Evolutionary conservation across 1,140 invertebrate genomes (phyloP).

Genomic region (Batillaria attramentaria): DNA sequence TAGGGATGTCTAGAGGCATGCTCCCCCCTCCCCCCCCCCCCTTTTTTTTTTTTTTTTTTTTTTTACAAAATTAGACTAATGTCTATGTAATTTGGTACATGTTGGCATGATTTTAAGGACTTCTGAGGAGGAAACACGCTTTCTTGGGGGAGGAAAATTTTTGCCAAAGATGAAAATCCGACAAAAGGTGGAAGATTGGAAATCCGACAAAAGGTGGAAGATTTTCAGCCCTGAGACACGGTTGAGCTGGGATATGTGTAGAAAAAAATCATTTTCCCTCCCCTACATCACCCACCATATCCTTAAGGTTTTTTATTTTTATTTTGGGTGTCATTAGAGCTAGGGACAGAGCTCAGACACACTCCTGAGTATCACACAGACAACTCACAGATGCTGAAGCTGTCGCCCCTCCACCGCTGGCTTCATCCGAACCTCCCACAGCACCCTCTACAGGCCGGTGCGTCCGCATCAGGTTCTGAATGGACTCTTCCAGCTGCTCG

Average conservation of each 20-base stretch:
- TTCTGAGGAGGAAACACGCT: no score
- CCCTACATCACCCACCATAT: not conserved
- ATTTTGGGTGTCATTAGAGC: not conserved
- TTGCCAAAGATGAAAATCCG: not conserved
- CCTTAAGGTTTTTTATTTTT: no score
- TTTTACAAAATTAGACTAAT: no score
- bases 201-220: no score
- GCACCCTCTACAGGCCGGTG: slow-evolving; percentile 17
- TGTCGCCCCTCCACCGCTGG: slow-evolving; percentile 7
- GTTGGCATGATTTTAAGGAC: no score
- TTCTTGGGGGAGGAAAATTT: no score
- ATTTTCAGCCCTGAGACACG: not conserved
- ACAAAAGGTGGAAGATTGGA: no score
- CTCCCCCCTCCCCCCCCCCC: no score
- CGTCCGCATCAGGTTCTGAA: not conserved
- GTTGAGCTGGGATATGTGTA: not conserved
- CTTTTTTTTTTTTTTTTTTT: not conserved
- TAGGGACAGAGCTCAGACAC: no score
- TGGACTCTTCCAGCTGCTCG: slow-evolving; percentile 9
- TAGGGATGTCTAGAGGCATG: not conserved
- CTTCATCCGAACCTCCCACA: not conserved
- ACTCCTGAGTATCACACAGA: not conserved
- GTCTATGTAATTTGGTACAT: no score
- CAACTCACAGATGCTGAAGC: slow-evolving; percentile 19
- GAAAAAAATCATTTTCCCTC: not conserved